Percentiles rank a stretch among this genome's conserved stretches.
These are phyloP conservation scores for Astreopora myriophthalma DNA, from an alignment of 64 coral and sea anemone genomes.

Conservation along the genomic window DNA sequence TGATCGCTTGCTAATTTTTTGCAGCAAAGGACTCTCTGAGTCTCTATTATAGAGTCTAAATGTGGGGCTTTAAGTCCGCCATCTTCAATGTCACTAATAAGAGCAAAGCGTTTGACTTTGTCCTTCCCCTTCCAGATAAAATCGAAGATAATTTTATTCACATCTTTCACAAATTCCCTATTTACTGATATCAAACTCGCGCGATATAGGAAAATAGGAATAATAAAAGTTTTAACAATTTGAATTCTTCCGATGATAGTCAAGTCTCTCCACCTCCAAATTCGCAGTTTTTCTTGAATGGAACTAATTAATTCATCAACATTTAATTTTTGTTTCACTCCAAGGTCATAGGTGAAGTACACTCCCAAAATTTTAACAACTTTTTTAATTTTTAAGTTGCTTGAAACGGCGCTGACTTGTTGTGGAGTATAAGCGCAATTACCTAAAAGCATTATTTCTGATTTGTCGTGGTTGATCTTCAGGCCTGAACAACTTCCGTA, in stretches of 20 bases:
- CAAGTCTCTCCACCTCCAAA: too few relatives aligned
- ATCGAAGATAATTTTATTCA: neutral
- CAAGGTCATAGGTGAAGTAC: neutral
- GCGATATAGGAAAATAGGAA: too few relatives aligned
- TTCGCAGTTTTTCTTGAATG: too few relatives aligned
- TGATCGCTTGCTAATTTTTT: too few relatives aligned
- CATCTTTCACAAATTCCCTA: neutral
- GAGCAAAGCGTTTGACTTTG: too few relatives aligned
- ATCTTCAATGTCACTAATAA: too few relatives aligned
- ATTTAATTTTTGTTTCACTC: neutral
- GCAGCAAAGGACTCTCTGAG: too few relatives aligned
- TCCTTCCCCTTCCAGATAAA: too few relatives aligned
- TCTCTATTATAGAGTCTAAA: too few relatives aligned
- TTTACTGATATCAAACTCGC: too few relatives aligned
- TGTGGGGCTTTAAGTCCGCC: too few relatives aligned
- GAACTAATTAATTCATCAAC: neutral
- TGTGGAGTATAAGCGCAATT: neutral
- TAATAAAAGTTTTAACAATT: neutral
- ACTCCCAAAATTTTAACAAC: neutral
- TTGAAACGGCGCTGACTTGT: neutral
- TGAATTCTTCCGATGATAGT: neutral
- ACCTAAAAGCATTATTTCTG: neutral
- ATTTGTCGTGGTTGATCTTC: neutral
- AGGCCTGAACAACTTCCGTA: too few relatives aligned
- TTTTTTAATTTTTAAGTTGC: neutral